Evolutionary conservation across 2,888 invertebrate species (phyloP).

Genomic region (Furcula furcula): DNA sequence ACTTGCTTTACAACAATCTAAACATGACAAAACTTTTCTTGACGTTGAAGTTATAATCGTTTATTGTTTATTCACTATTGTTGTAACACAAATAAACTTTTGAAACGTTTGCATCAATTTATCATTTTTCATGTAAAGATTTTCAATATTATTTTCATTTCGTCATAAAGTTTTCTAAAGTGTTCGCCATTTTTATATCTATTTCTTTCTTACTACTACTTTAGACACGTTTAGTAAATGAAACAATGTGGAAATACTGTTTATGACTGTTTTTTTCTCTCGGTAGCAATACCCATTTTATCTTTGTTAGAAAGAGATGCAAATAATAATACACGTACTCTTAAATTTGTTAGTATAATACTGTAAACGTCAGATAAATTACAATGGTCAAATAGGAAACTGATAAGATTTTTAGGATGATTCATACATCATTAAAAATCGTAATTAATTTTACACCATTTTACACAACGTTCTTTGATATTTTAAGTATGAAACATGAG

Average conservation of each 20-base stretch:
- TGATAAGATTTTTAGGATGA: constrained; percentile 59
- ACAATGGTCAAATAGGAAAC: constrained; percentile 67
- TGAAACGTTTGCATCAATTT: not conserved
- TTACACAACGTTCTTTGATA: constrained; percentile 10
- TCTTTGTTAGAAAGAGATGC: constrained; percentile 47
- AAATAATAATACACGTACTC: constrained; percentile 12
- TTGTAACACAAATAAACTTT: not conserved
- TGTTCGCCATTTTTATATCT: constrained; percentile 53
- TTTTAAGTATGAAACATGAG: constrained; percentile 16
- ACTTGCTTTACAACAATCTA: constrained; percentile 66
- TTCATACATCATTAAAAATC: constrained; percentile 35
- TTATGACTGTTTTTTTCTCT: constrained; percentile 14
- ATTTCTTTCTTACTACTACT: constrained; percentile 63
- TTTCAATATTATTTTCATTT: not conserved
- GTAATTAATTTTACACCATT: constrained; percentile 21
- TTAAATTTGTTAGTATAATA: constrained; percentile 35
- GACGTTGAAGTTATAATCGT: constrained; percentile 24
- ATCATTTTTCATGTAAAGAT: not conserved
- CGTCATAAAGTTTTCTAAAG: constrained; percentile 42
- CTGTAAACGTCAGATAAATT: constrained; percentile 63
- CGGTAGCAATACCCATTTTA: constrained; percentile 2
- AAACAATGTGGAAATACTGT: constrained; percentile 14
- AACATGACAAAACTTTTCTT: constrained; percentile 53
- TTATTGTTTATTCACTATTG: constrained; percentile 9
- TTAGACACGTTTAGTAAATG: constrained; percentile 30